phyloP scores from a whole-genome alignment of 2,113 vertebrate genomes.

The Speoplatyrhinus poulsoni region DNA sequence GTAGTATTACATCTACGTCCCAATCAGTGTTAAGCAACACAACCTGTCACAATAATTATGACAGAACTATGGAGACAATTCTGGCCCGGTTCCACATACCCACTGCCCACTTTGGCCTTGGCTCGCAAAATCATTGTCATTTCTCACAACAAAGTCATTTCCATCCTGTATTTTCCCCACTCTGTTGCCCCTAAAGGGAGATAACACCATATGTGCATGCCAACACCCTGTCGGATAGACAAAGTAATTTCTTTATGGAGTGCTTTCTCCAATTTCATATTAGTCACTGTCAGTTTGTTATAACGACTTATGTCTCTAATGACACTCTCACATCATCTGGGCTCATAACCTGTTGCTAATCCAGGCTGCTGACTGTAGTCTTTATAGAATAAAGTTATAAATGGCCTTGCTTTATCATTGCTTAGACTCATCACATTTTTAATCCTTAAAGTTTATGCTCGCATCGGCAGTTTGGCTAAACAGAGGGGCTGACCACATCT shows the following conservation, averaged over 20 bases:
- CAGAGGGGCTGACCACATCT: conserved; percentile 13
- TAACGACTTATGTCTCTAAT: conserved; percentile 11
- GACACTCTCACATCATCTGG: not conserved
- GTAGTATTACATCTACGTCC: conserved; percentile 58
- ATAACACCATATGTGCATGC: conserved; percentile 63
- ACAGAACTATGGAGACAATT: conserved; percentile 62
- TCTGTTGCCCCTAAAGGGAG: conserved; percentile 64
- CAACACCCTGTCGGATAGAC: conserved; percentile 60
- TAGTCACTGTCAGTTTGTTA: conserved; percentile 22
- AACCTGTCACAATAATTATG: conserved; percentile 72
- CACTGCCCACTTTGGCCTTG: conserved; percentile 70
- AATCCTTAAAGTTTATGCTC: conserved; percentile 43
- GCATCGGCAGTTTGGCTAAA: conserved; percentile 23
- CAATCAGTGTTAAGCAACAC: conserved; percentile 60
- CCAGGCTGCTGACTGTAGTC: conserved; percentile 13
- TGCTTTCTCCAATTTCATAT: conserved; percentile 21
- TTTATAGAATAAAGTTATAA: conserved; percentile 28
- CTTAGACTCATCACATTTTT: conserved; percentile 25
- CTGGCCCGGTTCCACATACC: conserved; percentile 48
- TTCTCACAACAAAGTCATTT: conserved; percentile 73
- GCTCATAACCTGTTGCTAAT: not conserved
- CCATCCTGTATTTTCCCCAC: conserved; percentile 48
- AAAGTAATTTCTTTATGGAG: conserved; percentile 40
- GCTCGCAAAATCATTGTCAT: conserved; percentile 69
- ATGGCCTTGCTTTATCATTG: conserved; percentile 15